Percentiles rank a stretch among this genome's conserved stretches.
Evolutionary conservation across 2,797 vertebrate genomes (phyloP).

Genomic region (Melanotaenia nigrans): DNA sequence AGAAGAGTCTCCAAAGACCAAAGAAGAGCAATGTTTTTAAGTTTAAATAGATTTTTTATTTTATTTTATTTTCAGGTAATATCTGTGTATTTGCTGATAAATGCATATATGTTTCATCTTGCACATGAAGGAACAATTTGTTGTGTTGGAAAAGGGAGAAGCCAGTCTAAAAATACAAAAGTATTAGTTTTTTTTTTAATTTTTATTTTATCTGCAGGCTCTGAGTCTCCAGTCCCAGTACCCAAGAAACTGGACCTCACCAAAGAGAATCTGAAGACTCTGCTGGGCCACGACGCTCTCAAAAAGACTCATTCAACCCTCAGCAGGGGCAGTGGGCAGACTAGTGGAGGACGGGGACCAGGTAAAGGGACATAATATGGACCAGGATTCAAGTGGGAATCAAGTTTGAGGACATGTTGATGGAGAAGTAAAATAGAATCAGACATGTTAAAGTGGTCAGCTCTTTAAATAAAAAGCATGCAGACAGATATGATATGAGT

Average conservation of each 20-base stretch:
- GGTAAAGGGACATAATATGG: conserved; percentile 73
- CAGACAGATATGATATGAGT: conserved; percentile 25
- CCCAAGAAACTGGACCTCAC: conserved; percentile 82
- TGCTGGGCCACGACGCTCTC: conserved; percentile 80
- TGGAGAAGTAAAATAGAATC: neutral
- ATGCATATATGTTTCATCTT: neutral
- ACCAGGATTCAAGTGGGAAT: neutral
- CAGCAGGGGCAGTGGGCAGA: conserved; percentile 83
- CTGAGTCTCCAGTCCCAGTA: conserved; percentile 54
- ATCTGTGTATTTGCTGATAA: neutral
- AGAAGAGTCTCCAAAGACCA: conserved; percentile 44
- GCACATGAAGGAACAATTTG: neutral
- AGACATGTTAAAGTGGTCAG: neutral
- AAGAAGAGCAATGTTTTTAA: conserved; percentile 16
- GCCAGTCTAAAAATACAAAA: neutral
- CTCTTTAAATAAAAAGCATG: conserved; percentile 13
- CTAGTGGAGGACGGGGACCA: conserved; percentile 85
- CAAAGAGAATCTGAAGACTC: conserved; percentile 86
- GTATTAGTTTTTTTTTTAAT: neutral
- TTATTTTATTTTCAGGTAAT: conserved; percentile 25
- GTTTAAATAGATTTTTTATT: conserved; percentile 12
- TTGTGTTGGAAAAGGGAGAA: neutral
- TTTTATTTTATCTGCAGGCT: conserved; percentile 18
- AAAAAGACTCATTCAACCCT: conserved; percentile 79
- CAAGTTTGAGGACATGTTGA: neutral